Base-by-base conservation (phyloP, 2,797 vertebrate species). In the Picus viridis region DNA sequence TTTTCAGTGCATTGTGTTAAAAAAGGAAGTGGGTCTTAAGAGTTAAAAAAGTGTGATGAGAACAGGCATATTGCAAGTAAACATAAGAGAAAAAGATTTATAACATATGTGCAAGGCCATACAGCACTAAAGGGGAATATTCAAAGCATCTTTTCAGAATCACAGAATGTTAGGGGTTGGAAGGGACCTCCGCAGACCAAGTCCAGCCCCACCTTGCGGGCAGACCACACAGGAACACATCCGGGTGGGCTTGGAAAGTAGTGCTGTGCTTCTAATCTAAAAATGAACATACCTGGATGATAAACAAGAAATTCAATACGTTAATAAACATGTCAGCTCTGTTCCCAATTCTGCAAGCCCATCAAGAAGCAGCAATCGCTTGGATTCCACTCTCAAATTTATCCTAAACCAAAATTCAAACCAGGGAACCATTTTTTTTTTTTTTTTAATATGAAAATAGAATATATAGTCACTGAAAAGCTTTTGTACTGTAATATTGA, bases 231-330 rank as follows among this genome's bases (percentile, higher is more conserved):
- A 47, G 45, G 45, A 19, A 47, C 45, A 18, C 45, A 47, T 47
- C 18, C 16, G 19, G 18, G 45, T 47, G 45, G 45, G 45, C 20
- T 47, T 18, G 45, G 18, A 47, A 47, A 47, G 45, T 45, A 70
- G 70, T 73, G 10, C 4, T 74, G 41, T 29, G 10, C 7, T 51
- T 92, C 76, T 69, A 20, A 19, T 39, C 12, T 70, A 73, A 57
- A 0, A 12, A 39, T 5, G 8, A 63, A 39, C 6, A 59, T 4
- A 47, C 1, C 11, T 76, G 12, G 4, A 41, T 58, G 18, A 68
- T 88, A 84, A 63, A 0, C 14, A 45, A 29, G 49, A 54, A 53
- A 57, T 71, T 61, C 39, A 86, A 29, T 27, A 29, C 15, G 3
- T 15, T 9, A 64, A 27, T 57, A 29, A 80, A 12, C 26, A 61